These are phyloP conservation scores for Alosa sapidissima DNA, from an alignment of 2,797 vertebrate genomes.

Conservation along the genomic window DNA sequence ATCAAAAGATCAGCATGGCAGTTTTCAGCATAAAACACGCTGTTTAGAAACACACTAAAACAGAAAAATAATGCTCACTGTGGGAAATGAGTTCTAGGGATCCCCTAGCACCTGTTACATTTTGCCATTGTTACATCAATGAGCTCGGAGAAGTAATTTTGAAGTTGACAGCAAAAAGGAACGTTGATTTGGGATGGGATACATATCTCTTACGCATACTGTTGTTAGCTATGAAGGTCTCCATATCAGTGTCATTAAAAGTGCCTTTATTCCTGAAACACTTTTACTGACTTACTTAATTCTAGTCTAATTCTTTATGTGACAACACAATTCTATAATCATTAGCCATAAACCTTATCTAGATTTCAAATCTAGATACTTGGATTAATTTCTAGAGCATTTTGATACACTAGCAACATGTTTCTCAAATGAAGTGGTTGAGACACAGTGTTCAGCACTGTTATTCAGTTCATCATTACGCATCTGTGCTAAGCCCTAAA, in stretches of 20 bases:
- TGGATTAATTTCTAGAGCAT: not conserved
- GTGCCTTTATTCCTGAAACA: too few relatives aligned
- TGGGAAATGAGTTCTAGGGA: not conserved
- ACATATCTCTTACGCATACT: too few relatives aligned
- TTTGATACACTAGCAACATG: not conserved
- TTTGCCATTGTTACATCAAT: not conserved
- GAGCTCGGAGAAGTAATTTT: not conserved
- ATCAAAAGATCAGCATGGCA: not conserved
- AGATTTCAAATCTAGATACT: not conserved
- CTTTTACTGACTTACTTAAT: too few relatives aligned
- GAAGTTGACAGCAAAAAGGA: not conserved
- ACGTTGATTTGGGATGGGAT: too few relatives aligned
- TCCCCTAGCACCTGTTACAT: not conserved
- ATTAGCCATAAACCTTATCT: too few relatives aligned
- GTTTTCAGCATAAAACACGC: not conserved
- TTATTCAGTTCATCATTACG: constrained; percentile 57
- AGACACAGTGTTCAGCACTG: not conserved
- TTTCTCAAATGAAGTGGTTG: not conserved
- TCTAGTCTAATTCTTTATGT: too few relatives aligned
- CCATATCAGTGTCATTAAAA: too few relatives aligned
- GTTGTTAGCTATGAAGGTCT: too few relatives aligned
- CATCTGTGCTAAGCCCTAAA: constrained; percentile 45
- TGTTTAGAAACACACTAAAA: not conserved
- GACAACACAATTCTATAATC: too few relatives aligned
- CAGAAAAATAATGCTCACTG: not conserved